Percentiles rank a stretch among this genome's conserved stretches.
These are phyloP conservation scores for Dicranocentrus wangi DNA, from an alignment of 2,888 invertebrate genomes.

Conservation along the genomic window DNA sequence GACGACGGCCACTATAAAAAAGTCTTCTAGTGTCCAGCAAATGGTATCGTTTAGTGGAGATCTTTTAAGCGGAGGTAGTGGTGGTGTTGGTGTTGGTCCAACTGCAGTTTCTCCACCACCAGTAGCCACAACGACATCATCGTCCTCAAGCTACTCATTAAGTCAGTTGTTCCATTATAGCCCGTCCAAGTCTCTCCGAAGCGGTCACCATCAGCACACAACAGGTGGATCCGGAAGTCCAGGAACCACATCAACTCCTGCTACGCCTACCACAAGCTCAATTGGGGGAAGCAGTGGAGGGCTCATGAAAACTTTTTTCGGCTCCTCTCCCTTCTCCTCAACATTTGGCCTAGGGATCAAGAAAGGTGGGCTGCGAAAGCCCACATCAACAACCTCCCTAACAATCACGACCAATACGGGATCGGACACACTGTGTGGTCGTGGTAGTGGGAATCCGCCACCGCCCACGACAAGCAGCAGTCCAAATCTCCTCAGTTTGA, in stretches of 20 bases:
- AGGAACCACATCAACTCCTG: slow-evolving; percentile 54
- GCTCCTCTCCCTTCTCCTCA: slow-evolving; percentile 63
- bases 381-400: slow-evolving; percentile 67
- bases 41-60: slow-evolving; percentile 21
- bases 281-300: slow-evolving; percentile 63
- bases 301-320: slow-evolving; percentile 63
- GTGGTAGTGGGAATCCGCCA: slow-evolving; percentile 34
- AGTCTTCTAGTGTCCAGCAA: slow-evolving; percentile 63
- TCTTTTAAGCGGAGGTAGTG: slow-evolving; percentile 11
- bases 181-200: slow-evolving; percentile 39
- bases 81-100: too few species aligned
- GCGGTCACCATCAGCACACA: slow-evolving; percentile 13
- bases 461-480: slow-evolving; percentile 68
- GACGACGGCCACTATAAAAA: slow-evolving; percentile 50
- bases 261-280: slow-evolving; percentile 46
- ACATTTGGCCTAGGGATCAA: slow-evolving; percentile 50
- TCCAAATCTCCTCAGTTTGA: slow-evolving; percentile 66
- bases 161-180: slow-evolving; percentile 57
- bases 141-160: slow-evolving; percentile 59
- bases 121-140: slow-evolving; percentile 22
- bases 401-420: slow-evolving; percentile 61
- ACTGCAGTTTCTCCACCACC: slow-evolving; percentile 2
- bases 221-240: slow-evolving; percentile 35
- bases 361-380: slow-evolving; percentile 39
- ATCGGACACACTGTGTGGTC: slow-evolving; percentile 50